Percentiles rank a stretch among this genome's conserved stretches.
Evolutionary conservation across 2,113 vertebrate species (phyloP).

Genomic region (Jacana jacana): DNA sequence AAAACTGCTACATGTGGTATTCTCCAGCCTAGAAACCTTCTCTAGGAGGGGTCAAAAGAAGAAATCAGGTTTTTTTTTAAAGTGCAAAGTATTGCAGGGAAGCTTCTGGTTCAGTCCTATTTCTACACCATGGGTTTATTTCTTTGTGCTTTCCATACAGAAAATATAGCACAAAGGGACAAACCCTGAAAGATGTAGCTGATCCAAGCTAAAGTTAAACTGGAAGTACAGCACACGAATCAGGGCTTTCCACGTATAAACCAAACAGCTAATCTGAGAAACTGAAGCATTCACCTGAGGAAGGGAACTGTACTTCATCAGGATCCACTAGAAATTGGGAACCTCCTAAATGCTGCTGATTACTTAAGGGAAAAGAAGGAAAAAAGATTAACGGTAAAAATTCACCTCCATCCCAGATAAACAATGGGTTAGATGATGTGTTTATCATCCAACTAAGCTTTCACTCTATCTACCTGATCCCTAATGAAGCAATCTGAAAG

Average conservation of each 20-base stretch:
- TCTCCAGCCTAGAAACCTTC: background rate
- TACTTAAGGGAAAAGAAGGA: background rate
- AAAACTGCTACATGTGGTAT: background rate
- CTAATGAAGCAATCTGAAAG: background rate
- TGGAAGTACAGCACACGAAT: background rate
- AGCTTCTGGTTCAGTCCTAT: background rate
- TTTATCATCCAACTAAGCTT: background rate
- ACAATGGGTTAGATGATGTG: background rate
- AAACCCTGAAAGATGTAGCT: background rate
- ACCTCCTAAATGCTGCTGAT: background rate
- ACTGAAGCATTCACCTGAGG: background rate
- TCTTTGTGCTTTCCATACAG: background rate
- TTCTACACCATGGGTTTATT: background rate
- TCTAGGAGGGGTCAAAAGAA: background rate
- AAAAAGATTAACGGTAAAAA: background rate
- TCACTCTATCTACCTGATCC: background rate
- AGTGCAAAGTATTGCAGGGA: background rate
- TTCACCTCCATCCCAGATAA: background rate
- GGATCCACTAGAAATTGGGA: background rate
- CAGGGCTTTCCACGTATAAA: background rate
- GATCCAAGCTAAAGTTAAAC: background rate
- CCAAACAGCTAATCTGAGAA: background rate
- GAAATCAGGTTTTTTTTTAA: background rate
- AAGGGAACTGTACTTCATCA: background rate
- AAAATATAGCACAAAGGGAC: background rate